A percentile compares a stretch with the other conserved stretches of the same genome.
Conservation (phyloP, 2,797 vertebrate genomes). For the Microhierax caerulescens region DNA sequence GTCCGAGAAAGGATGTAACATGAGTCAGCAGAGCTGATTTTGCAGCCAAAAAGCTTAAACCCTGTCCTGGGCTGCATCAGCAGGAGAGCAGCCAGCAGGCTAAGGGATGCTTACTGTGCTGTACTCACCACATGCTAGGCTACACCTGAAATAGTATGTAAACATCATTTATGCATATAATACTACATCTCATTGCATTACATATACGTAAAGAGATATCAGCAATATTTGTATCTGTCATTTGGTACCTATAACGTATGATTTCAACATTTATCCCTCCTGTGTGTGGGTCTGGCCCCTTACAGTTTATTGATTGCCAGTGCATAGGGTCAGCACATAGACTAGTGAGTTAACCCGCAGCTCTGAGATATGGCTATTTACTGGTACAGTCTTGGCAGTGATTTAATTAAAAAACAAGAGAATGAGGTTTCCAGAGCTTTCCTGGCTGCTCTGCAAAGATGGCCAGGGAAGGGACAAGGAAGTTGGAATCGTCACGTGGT, state of each 20-base stretch:
- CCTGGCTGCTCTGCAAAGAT: not conserved
- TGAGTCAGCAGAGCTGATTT: not conserved
- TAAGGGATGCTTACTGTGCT: not conserved
- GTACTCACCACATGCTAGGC: not conserved
- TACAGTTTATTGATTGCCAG: no score
- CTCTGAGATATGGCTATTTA: not conserved
- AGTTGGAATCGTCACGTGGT: not conserved
- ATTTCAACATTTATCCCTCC: not conserved
- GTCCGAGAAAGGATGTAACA: not conserved
- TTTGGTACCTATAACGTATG: not conserved
- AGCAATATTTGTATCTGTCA: rapidly evolving
- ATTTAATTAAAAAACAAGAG: not conserved
- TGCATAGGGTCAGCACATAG: rapidly evolving
- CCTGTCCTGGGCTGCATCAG: not conserved
- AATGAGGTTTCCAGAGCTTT: not conserved
- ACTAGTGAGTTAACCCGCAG: rapidly evolving
- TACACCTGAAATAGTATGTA: not conserved
- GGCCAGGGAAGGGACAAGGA: not conserved
- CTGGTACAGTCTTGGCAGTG: not conserved
- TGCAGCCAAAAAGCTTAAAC: not conserved
- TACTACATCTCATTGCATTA: not conserved
- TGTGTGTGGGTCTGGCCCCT: not conserved
- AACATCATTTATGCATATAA: not conserved
- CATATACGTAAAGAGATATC: rapidly evolving
- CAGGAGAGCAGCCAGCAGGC: not conserved